Evolutionary conservation across 2,888 invertebrate species (phyloP), one percentile per base, ranked within the genome.

Genomic region (Apomyelois bistriatella): DNA sequence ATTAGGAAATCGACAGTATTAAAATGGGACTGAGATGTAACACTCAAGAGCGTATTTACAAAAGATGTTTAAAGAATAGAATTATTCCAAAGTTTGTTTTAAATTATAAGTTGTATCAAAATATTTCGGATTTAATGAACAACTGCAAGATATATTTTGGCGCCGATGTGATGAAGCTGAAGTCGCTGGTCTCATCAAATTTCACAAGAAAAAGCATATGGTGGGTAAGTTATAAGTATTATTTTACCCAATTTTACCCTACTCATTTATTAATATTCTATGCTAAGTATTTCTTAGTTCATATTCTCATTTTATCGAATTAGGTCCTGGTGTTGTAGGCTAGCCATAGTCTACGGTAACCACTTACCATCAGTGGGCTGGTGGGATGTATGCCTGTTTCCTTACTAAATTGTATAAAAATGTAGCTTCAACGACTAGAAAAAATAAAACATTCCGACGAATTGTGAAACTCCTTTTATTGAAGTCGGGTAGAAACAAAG

Each of bases 31-130:
- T 52, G 28, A 43, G 22, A 35, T 52, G 52, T 43, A 52, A 43
- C 8, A 42, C 9, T 13, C 52, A 52, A 35, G 52, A 43, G 9
- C 36, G 36, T 36, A 43, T 52, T 28, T 52, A 43, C 12, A 43
- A 43, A 37, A 52, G 43, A 52, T 37, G 43, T 28, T 28, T 36
- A 10, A 52, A 52, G 43, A 43, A 28, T 28, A 52, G 36, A 28
- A 37, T 52, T 37, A 22, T 22, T 9, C 30, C 46, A 40, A 28
- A 53, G 52, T 48, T 35, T 32, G 17, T 47, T 53, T 54, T 41
- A 51, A 41, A 54, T 51, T 51, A 12, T 16, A 53, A 10, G 17
- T 48, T 58, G 46, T 60, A 58, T 55, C 58, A 54, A 48, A 28
- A 38, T 43, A 36, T 49, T 52, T 40, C 16, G 17, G 35, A 52